Evolutionary conservation across 35 echinoderm and acorn worm species (phyloP).

Genomic region (Chiridota heheva): DNA sequence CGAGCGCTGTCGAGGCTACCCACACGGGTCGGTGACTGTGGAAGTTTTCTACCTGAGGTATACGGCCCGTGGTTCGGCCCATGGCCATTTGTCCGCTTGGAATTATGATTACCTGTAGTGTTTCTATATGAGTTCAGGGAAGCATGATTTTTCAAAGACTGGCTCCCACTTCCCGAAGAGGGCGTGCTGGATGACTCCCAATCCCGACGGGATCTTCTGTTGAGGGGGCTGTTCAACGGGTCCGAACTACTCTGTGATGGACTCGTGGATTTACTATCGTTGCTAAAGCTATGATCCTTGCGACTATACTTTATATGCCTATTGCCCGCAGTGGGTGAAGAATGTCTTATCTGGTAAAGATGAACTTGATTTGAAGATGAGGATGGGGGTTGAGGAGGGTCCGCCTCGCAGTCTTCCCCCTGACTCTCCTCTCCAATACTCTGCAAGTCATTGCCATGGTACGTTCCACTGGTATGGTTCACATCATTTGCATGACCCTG

Average conservation of each 20-base stretch:
- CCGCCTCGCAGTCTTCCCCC: slow-evolving; percentile 83
- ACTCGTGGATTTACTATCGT: slow-evolving; percentile 45
- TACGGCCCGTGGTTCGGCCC: slow-evolving; percentile 49
- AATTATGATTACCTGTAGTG: not conserved
- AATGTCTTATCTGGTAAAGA: slow-evolving; percentile 51
- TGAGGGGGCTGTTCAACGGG: slow-evolving; percentile 61
- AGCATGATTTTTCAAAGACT: slow-evolving; percentile 14
- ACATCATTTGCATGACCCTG: slow-evolving; percentile 63
- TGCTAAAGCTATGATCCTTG: slow-evolving; percentile 53
- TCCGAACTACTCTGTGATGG: slow-evolving; percentile 70
- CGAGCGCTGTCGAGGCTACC: slow-evolving; percentile 54
- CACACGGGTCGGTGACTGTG: slow-evolving; percentile 23
- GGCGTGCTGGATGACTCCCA: slow-evolving; percentile 69
- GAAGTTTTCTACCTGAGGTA: slow-evolving; percentile 28
- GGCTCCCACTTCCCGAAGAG: slow-evolving; percentile 25
- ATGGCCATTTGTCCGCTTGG: slow-evolving; percentile 29
- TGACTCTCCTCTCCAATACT: slow-evolving; percentile 71
- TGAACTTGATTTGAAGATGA: slow-evolving; percentile 51
- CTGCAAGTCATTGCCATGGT: slow-evolving; percentile 12
- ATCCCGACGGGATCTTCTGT: slow-evolving; percentile 31
- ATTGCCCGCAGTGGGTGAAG: slow-evolving; percentile 15
- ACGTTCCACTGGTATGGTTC: slow-evolving; percentile 32
- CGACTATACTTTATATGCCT: slow-evolving; percentile 50
- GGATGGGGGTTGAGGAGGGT: slow-evolving; percentile 64
- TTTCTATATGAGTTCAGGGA: not conserved